These are phyloP conservation scores for Aleiodes leptofemur DNA, from an alignment of 2,888 invertebrate species.

Conservation along the genomic window DNA sequence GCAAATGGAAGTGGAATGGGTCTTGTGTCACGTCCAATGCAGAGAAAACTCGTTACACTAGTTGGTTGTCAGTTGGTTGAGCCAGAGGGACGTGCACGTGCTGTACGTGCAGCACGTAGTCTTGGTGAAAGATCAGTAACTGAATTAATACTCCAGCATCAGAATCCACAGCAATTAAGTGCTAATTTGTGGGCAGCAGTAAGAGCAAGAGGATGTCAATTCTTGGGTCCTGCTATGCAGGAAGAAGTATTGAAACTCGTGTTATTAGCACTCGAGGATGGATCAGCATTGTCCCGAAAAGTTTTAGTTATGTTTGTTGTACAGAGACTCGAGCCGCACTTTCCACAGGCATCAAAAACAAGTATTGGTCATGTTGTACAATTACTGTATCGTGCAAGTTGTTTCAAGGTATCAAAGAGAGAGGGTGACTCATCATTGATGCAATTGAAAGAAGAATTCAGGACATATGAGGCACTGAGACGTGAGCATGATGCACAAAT, in stretches of 20 bases:
- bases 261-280: conserved; percentile 94
- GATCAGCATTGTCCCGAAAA: conserved; percentile 93
- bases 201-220: conserved; percentile 96
- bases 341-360: conserved; percentile 98
- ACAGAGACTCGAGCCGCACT: conserved; percentile 95
- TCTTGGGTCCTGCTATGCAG: conserved; percentile 99
- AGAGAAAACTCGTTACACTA: conserved; percentile 93
- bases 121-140: conserved; percentile 96
- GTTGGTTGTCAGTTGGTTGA: conserved; percentile 95
- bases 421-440: conserved; percentile 98
- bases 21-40: conserved; percentile 92
- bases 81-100: conserved; percentile 89
- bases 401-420: conserved; percentile 98
- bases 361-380: conserved; percentile 99
- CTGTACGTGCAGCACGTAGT: conserved; percentile 90
- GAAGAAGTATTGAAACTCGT: conserved; percentile 98
- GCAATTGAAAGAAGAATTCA: conserved; percentile 98
- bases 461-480: conserved; percentile 93
- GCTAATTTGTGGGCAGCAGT: conserved; percentile 99
- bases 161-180: conserved; percentile 95
- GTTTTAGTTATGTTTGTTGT: conserved; percentile 99
- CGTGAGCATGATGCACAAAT: conserved; percentile 99
- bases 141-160: conserved; percentile 94
- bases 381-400: conserved; percentile 96
- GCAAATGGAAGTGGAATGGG: conserved; percentile 69